Evolutionary conservation across 2,888 invertebrate species (phyloP).

Genomic region (Phaedon cochleariae): DNA sequence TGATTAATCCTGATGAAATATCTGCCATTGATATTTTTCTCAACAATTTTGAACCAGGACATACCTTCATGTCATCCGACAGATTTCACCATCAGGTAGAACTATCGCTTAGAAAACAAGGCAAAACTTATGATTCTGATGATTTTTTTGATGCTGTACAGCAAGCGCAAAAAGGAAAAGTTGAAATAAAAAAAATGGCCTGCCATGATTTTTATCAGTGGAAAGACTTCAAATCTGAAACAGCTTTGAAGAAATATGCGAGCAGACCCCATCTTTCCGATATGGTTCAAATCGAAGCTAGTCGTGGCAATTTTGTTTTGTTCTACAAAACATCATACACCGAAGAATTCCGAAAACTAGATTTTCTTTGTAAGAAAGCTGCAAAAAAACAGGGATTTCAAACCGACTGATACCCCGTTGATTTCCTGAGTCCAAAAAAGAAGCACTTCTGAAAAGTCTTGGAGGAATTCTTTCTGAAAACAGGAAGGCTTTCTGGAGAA

Average conservation of each 20-base stretch:
- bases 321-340: too few relatives aligned
- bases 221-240: neutral
- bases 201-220: neutral
- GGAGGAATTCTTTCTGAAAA: too few relatives aligned
- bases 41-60: constrained; percentile 6
- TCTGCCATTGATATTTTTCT: constrained; percentile 1
- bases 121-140: constrained; percentile 11
- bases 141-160: constrained; percentile 13
- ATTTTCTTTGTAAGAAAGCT: constrained; percentile 8
- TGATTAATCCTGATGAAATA: constrained; percentile 14
- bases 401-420: too few relatives aligned
- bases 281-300: too few relatives aligned
- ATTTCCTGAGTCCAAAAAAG: too few relatives aligned
- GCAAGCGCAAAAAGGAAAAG: constrained; percentile 8
- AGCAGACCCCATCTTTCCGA: too few relatives aligned
- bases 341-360: neutral
- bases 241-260: neutral
- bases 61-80: too few relatives aligned
- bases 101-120: too few relatives aligned
- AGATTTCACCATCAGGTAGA: too few relatives aligned
- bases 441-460: too few relatives aligned
- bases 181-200: constrained; percentile 7
- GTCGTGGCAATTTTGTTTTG: too few relatives aligned
- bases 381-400: constrained; percentile 12
- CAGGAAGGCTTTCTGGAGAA: too few relatives aligned